These are phyloP conservation scores for Margaritifera margaritifera DNA, from an alignment of 2,888 invertebrate genomes.

Conservation along the genomic window DNA sequence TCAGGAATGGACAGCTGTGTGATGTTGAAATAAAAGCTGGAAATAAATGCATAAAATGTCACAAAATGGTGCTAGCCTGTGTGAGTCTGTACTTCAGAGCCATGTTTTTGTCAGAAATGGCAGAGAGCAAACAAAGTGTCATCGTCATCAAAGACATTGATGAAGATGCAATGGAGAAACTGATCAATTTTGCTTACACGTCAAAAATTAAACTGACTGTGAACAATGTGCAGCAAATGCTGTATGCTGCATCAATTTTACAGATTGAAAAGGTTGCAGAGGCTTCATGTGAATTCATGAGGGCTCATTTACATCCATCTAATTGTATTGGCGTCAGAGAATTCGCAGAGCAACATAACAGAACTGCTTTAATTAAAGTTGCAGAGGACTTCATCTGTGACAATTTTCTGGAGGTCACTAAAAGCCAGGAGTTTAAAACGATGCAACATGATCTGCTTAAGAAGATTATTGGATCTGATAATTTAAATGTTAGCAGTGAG, in stretches of 20 bases:
- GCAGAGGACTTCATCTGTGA: slow-evolving; percentile 68
- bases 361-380: slow-evolving; percentile 63
- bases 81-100: slow-evolving; percentile 74
- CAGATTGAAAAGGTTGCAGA: slow-evolving; percentile 73
- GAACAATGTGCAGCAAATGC: slow-evolving; percentile 73
- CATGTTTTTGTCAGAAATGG: slow-evolving; percentile 74
- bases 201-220: slow-evolving; percentile 70
- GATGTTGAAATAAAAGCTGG: slow-evolving; percentile 68
- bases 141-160: slow-evolving; percentile 71
- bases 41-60: slow-evolving; percentile 67
- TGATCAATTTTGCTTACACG: slow-evolving; percentile 74
- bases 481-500: slow-evolving; percentile 66
- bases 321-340: slow-evolving; percentile 74
- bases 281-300: slow-evolving; percentile 74
- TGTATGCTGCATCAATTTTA: slow-evolving; percentile 74
- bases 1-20: slow-evolving; percentile 64
- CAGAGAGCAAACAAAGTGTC: slow-evolving; percentile 64
- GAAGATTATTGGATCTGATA: slow-evolving; percentile 61
- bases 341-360: slow-evolving; percentile 74
- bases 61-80: slow-evolving; percentile 73
- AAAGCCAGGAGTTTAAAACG: slow-evolving; percentile 65
- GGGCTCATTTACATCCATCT: slow-evolving; percentile 70
- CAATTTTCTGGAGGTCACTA: slow-evolving; percentile 65
- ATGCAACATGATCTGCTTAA: slow-evolving; percentile 64
- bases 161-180: slow-evolving; percentile 64